A percentile compares a stretch with the other conserved stretches of the same genome.
Conservation (phyloP, 1,140 invertebrate species). For the Araneus ventricosus region DNA sequence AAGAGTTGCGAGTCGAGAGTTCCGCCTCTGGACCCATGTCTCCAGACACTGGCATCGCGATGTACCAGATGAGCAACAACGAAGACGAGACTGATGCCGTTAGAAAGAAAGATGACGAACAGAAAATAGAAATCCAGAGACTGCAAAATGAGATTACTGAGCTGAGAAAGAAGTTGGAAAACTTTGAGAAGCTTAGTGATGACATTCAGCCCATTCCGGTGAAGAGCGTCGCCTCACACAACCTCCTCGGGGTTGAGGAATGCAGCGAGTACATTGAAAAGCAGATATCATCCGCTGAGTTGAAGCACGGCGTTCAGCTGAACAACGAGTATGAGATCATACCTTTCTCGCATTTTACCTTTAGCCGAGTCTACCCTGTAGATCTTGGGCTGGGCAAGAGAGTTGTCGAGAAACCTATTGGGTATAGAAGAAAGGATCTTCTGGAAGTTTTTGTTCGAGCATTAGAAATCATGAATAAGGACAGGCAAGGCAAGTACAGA, state of each 20-base stretch:
- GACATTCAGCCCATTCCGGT: slow-evolving; percentile 65
- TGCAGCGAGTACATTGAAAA: slow-evolving; percentile 70
- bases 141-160: slow-evolving; percentile 83
- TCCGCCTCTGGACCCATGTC: slow-evolving; percentile 41
- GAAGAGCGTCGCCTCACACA: slow-evolving; percentile 32
- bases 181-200: slow-evolving; percentile 35
- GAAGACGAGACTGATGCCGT: slow-evolving; percentile 17
- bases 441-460: slow-evolving; percentile 85
- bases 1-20: slow-evolving; percentile 66
- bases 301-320: slow-evolving; percentile 65
- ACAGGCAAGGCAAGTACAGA: slow-evolving; percentile 56
- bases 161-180: slow-evolving; percentile 48
- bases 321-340: slow-evolving; percentile 88
- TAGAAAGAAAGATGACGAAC: slow-evolving; percentile 81
- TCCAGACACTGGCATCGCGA: slow-evolving; percentile 65
- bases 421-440: slow-evolving; percentile 87
- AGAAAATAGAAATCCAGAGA: slow-evolving; percentile 82
- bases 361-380: slow-evolving; percentile 87
- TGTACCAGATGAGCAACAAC: slow-evolving; percentile 39
- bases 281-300: slow-evolving; percentile 64
- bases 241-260: slow-evolving; percentile 57
- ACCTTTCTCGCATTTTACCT: slow-evolving; percentile 89
- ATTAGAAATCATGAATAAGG: slow-evolving; percentile 85
- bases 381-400: slow-evolving; percentile 89
- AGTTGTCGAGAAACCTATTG: slow-evolving; percentile 91